These are phyloP conservation scores for Quadroppia sp. DNA, from an alignment of 2,888 invertebrate genomes.

Conservation along the genomic window DNA sequence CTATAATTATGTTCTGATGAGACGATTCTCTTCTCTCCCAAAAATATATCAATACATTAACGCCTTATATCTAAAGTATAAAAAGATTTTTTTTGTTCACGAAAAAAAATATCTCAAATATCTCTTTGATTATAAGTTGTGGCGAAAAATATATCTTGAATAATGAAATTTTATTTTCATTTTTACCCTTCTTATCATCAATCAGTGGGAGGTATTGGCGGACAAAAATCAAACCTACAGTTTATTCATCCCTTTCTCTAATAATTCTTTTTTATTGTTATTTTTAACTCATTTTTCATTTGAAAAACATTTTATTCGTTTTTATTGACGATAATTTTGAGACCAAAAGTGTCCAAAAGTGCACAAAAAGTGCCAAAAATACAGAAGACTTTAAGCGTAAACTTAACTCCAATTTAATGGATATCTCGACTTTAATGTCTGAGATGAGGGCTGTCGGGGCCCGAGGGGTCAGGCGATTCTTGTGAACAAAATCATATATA, in stretches of 20 bases:
- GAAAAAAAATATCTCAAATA: constrained; percentile 24
- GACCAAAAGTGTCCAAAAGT: too few species aligned
- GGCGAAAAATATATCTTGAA: not conserved
- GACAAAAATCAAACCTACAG: not conserved
- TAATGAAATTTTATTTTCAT: not conserved
- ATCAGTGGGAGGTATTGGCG: not conserved
- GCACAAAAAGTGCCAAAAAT: too few species aligned
- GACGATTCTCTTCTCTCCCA: not conserved
- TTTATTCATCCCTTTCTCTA: constrained; percentile 10
- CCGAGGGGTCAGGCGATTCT: not conserved
- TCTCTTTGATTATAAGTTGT: not conserved
- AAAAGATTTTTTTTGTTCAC: too few species aligned
- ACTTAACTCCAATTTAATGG: too few species aligned
- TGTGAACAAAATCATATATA: not conserved
- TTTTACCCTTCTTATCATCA: not conserved
- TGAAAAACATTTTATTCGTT: not conserved
- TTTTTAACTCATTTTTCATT: not conserved
- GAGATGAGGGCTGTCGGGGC: not conserved
- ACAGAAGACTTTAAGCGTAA: too few species aligned
- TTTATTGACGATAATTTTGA: too few species aligned
- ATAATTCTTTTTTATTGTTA: not conserved
- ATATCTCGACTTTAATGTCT: not conserved
- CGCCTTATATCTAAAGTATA: constrained; percentile 1
- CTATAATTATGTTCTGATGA: constrained; percentile 30
- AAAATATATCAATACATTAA: not conserved